Base-by-base conservation (phyloP, 2,797 vertebrate genomes). In the Pteropus rufus region DNA sequence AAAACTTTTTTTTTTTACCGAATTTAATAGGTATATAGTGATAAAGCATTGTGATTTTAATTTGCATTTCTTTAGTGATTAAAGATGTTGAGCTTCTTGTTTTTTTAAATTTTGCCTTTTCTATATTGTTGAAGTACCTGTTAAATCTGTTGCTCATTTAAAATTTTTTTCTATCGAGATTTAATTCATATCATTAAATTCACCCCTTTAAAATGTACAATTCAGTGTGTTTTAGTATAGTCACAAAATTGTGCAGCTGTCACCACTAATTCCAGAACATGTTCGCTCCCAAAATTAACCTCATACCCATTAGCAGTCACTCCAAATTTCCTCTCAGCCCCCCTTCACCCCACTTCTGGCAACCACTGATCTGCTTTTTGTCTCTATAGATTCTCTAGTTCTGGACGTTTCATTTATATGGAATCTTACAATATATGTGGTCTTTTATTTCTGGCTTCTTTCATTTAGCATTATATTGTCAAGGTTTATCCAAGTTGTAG, bases 391-490 rank as follows among this genome's bases (percentile, higher is more conserved):
- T 89, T 81, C 58, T 16, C 14, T 26, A 58, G 24, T 80, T 88
- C 69, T 41, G 34, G n/a, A 67, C 1, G 29, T 73, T 95, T 77
- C 23, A 52, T 86, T 83, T 93, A 91, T 67, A 54, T 88, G 26
- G 41, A 77, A 34, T 82, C 21, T 62, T 80, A 16, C 36, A 70
- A 7, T 44, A 41, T 75, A 94, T 8, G 2, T 41, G 65, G 62
- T 15, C n/a, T 91, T 75, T 89, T 80, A 72, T 93, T 89, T 88
- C 36, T 75, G 83, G 10, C 54, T 91, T 93, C 9, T 58, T 75
- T 62, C 44, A 87, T 81, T 81, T 89, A 70, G 26, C 7, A n/a
- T 75, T 91, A 16, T 60, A 52, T 85, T 96, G 79, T 93, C 36
- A 70, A 41, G 44, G 10, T 76, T 95, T 3, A 56, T 64, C 21